Evolutionary conservation across 1,140 invertebrate species (phyloP), one percentile per base, ranked within the genome.

Genomic region (Campoletis sonorensis): DNA sequence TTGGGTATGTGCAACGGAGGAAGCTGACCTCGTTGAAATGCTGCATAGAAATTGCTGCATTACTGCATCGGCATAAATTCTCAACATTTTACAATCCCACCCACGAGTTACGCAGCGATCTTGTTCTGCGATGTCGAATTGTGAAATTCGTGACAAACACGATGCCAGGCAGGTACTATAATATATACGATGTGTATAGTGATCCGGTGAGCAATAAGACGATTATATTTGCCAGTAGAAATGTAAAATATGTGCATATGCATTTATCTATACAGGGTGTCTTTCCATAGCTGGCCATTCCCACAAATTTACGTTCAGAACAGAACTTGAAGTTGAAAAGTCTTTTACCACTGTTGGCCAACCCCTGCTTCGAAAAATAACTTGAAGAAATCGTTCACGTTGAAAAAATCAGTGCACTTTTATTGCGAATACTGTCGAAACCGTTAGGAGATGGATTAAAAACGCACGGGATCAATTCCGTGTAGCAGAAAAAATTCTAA

Each of bases 1-100:
- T 75, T 64, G 30, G 30, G 33, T 70, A 70, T 70, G 30, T 33
- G 67, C 45, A 77, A 13, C 26, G 15, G 8, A 61, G 54, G 16
- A 64, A 77, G 27, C 18, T 64, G 54, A n/a, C 27, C 75, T 75
- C 49, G 37, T 54, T 54, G 54, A n/a, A 77, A 77, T 77, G 75
- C 54, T 77, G 75, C 61, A 77, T 77, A 77, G 75, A 77, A 77
- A 77, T 77, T 37, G 54, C 30, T 21, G 51, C 54, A 77, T 64
- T 77, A 77, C 10, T 37, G 61, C 23, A 54, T 23, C 26, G 75
- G 8, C 51, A 40, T 37, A 64, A 23, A 77, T 37, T 64, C 54
- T 61, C 51, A 64, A 61, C 51, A 40, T 77, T 77, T 77, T 77
- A 16, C 51, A 64, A 40, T 77, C 18, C 54, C 75, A 77, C 75